Conservation (phyloP, 2,888 invertebrate genomes). For the Patella ulyssiponensis region DNA sequence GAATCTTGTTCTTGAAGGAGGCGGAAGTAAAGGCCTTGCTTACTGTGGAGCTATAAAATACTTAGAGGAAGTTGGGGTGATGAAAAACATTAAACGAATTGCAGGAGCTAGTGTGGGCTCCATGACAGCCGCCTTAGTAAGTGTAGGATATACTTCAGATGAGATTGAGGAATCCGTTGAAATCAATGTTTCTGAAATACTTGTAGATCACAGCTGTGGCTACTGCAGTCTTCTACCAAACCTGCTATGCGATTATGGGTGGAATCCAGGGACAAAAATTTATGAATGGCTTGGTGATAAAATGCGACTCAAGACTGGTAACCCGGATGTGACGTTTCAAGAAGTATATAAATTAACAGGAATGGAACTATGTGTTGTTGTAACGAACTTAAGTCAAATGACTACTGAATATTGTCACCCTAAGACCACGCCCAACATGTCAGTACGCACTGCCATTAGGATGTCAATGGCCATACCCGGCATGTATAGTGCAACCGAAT, state of each 20-base stretch:
- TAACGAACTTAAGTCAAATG: neutral
- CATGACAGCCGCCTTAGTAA: conserved; percentile 61
- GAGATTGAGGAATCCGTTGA: conserved; percentile 57
- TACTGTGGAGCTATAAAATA: conserved; percentile 59
- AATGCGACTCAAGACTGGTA: conserved; percentile 48
- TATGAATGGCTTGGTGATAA: conserved; percentile 62
- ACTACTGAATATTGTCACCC: neutral
- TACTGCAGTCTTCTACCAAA: conserved; percentile 60
- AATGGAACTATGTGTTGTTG: conserved; percentile 35
- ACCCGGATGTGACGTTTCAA: conserved; percentile 54
- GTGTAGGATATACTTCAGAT: conserved; percentile 58
- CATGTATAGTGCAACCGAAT: conserved; percentile 34
- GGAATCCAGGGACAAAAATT: conserved; percentile 62
- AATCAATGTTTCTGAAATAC: conserved; percentile 53
- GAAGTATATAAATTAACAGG: conserved; percentile 41
- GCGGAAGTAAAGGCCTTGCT: conserved; percentile 57
- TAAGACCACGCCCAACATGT: conserved; percentile 51
- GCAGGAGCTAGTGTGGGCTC: conserved; percentile 66
- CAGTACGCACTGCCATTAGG: conserved; percentile 42
- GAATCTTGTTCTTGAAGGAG: conserved; percentile 63
- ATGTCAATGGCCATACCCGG: conserved; percentile 53
- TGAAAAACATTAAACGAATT: conserved; percentile 52
- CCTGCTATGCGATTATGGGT: conserved; percentile 56
- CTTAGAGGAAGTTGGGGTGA: conserved; percentile 55
- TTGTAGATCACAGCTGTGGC: conserved; percentile 54